Evolutionary conservation across 2,113 vertebrate species (phyloP), one percentile per base, ranked within the genome.

Genomic region (Hypocryptadius cinnamomeus): DNA sequence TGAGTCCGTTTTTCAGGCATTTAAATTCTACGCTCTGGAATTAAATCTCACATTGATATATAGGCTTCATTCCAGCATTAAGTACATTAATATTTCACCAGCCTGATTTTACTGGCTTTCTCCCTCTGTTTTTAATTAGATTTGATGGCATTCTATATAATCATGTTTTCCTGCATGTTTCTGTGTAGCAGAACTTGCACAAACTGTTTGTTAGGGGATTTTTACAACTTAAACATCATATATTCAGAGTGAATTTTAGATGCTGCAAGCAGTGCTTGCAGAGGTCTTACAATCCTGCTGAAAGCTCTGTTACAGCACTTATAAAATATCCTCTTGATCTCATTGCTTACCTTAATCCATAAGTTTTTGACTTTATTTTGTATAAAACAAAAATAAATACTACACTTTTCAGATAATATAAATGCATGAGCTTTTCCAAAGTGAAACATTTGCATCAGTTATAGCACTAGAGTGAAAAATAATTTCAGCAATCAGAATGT

Each of bases 401-500:
- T 70, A 30, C 57, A 47, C 47, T 93, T 96, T 84, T 56, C 78
- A 80, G 78, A 94, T 80, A 80, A 89, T 74, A 82, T 71, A 88
- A 97, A 96, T 87, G 91, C 90, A 96, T 94, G 72, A 96, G 92
- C 50, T 93, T 96, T 94, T 91, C 88, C 71, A 63, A 79, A 87
- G 57, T 80, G 72, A 87, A 95, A 35, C 40, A 94, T 95, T 95
- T 91, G 65, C 88, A 93, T 87, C 71, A 89, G 51, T 89, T 93
- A 91, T 73, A 72, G 78, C 76, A 89, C 80, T 94, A 86, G 83
- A 90, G 74, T 93, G 85, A 94, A 84, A 92, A 96, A 91, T 94
- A 92, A 89, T 95, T 94, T 89, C 74, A 68, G 69, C 82, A 72
- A 96, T 94, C 87, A 94, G 73, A 93, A 90, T 91, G 50, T 89